Evolutionary conservation across 2,113 vertebrate genomes (phyloP).

Genomic region (Plecotus auritus): DNA sequence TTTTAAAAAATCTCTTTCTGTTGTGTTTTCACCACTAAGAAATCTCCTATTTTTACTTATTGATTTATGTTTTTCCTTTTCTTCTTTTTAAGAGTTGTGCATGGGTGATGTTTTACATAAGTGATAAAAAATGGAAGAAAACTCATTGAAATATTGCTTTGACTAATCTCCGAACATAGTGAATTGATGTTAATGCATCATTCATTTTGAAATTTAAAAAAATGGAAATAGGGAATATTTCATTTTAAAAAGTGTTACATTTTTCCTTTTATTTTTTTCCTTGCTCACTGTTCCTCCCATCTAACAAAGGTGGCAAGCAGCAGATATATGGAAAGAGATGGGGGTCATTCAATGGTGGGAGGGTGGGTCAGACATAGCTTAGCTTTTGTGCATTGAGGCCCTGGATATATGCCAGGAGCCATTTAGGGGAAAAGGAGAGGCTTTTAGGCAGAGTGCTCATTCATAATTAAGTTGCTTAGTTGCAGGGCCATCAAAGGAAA

Average conservation of each 20-base stretch:
- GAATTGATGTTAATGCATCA: neutral
- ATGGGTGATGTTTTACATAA: neutral
- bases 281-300: neutral
- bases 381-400: slow-evolving; percentile 3
- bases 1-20: neutral
- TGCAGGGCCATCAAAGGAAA: slow-evolving; percentile 52
- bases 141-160: neutral
- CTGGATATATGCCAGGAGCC: slow-evolving; percentile 20
- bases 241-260: neutral
- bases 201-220: slow-evolving; percentile 25
- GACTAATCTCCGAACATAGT: neutral
- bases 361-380: neutral
- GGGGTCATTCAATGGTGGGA: neutral
- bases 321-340: neutral
- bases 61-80: neutral
- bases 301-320: neutral
- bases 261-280: neutral
- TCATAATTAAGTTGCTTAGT: slow-evolving; percentile 56
- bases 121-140: neutral
- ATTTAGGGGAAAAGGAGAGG: neutral
- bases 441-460: slow-evolving; percentile 29
- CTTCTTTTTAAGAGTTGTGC: neutral
- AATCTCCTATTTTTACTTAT: neutral
- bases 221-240: neutral
- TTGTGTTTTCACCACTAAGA: neutral